Base-by-base conservation (phyloP, 1,140 invertebrate genomes). In the Bombus waltoni region DNA sequence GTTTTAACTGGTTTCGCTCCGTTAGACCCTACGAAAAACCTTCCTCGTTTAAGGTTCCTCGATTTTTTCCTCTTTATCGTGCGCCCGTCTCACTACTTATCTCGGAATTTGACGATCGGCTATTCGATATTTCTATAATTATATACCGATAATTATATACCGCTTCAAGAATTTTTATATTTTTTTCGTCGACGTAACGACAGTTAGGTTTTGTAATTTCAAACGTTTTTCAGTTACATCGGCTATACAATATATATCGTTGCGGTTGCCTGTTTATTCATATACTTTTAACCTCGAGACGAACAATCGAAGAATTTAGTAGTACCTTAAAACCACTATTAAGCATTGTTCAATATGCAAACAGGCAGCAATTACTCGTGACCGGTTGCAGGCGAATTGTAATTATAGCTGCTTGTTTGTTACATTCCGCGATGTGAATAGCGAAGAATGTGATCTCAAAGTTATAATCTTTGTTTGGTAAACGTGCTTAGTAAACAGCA, bases 331-430 rank as follows among this genome's bases (percentile, higher is more conserved):
- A 66, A 66, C 40, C 62, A 47, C 18, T 18, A 79, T 79, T 25
- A 79, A 44, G 62, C 77, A 79, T 79, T 79, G 62, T 79, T 44
- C 42, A 44, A 79, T 68, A 79, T 79, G 77, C 47, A 66, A 79
- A 79, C 77, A 44, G 38, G 59, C 11, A 68, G 25, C 77, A 79
- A 79, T 79, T 79, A 79, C 62, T 35, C 59, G 40, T 25, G 59
- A 78, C 42, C 38, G 59, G 40, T 47, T 79, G 42, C 77, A 79
- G n/a, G 32, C 42, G 22, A 47, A 35, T n/a, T 44, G 59, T 79
- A 66, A 66, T 79, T 66, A 47, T 25, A 44, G 40, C 22, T 47
- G 22, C 13, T 66, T 42, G 59, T 44, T 65, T 42, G 59, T 40
- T 44, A n/a, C 40, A 65, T 65, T 78, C 53, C 74, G 1, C 40